phyloP scores from a whole-genome alignment of 2,797 vertebrate genomes.

The Pitangus sulphuratus region DNA sequence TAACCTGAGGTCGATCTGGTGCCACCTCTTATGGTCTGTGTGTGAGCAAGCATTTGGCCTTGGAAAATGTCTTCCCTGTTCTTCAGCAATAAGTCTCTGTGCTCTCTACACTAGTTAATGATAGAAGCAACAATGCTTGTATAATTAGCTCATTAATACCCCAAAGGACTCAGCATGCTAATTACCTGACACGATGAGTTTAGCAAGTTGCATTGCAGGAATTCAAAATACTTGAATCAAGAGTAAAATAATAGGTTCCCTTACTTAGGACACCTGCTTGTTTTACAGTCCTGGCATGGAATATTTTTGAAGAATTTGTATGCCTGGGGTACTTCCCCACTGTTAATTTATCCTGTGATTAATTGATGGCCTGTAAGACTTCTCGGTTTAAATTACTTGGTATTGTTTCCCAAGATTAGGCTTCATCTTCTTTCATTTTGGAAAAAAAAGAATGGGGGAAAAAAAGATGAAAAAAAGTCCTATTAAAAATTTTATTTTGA shows the following conservation, averaged over 20 bases:
- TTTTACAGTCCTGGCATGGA: background rate
- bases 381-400: background rate
- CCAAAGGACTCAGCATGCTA: background rate
- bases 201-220: background rate
- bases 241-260: background rate
- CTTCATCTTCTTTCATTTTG: background rate
- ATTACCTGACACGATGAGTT: background rate
- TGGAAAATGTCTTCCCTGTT: background rate
- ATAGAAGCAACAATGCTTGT: background rate
- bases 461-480: too few relatives aligned
- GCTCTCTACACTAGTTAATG: background rate
- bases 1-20: background rate
- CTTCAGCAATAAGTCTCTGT: background rate
- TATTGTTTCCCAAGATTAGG: background rate
- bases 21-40: background rate
- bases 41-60: background rate
- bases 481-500: background rate
- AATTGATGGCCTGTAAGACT: background rate
- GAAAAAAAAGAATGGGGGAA: background rate
- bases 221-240: background rate
- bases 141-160: slow-evolving; percentile 27
- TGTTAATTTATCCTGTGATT: slow-evolving; percentile 15
- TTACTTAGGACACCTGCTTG: background rate
- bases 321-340: background rate
- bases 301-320: background rate